Evolutionary conservation across 2,797 vertebrate genomes (phyloP).

Genomic region (Thaleichthys pacificus): DNA sequence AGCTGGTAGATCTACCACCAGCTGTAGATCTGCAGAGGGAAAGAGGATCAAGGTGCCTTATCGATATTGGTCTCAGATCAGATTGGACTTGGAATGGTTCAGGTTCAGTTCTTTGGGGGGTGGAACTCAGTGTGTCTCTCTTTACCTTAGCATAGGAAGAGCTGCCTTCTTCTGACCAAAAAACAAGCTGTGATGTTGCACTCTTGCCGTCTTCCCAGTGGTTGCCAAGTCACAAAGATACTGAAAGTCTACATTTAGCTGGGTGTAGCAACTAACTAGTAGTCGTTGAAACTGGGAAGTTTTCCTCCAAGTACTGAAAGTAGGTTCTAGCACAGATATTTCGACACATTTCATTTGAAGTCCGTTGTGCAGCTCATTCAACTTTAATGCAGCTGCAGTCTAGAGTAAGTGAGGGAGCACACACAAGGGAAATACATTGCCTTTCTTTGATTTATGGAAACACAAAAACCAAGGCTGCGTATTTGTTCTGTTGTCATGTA

Average conservation of each 20-base stretch:
- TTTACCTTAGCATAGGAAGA: conserved; percentile 9
- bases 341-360: conserved; percentile 55
- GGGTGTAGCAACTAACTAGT: conserved; percentile 44
- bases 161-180: conserved; percentile 49
- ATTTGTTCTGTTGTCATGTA: neutral
- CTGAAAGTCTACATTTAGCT: conserved; percentile 68
- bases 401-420: conserved; percentile 35
- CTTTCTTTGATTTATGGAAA: conserved; percentile 3
- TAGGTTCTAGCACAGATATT: conserved; percentile 57
- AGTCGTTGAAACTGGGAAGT: neutral
- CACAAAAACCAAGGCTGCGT: too few species aligned
- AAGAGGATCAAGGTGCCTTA: neutral
- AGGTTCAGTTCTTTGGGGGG: conserved; percentile 20
- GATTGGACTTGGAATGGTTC: neutral
- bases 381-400: conserved; percentile 59
- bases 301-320: conserved; percentile 16
- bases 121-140: neutral
- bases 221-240: conserved; percentile 63
- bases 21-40: neutral
- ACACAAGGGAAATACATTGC: conserved; percentile 10
- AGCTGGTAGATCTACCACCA: conserved; percentile 8
- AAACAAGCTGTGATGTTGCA: conserved; percentile 59
- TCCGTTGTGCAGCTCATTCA: conserved; percentile 57
- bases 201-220: conserved; percentile 39
- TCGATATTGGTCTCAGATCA: neutral